These are phyloP conservation scores for Brachionus asplanchnoidis DNA, from an alignment of 1,140 invertebrate species.

Conservation along the genomic window DNA sequence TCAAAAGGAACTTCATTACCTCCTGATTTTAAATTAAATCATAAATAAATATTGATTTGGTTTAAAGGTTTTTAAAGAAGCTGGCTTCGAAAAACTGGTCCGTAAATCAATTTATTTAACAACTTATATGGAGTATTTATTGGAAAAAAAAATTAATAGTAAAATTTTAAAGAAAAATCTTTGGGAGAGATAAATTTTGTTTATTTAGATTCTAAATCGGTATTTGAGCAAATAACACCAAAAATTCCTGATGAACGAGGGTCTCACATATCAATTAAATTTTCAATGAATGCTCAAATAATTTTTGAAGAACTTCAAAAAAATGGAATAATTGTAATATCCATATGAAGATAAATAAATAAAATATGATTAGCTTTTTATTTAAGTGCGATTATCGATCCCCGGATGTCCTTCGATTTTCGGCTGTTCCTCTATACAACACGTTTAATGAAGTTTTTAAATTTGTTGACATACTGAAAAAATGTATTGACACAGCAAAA, in stretches of 20 bases:
- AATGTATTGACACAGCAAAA: constrained; percentile 31
- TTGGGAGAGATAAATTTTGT: background rate
- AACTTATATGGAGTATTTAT: constrained; percentile 60
- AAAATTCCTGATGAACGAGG: constrained; percentile 59
- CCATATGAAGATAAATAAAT: background rate
- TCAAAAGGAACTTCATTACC: too few relatives aligned
- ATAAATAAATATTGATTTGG: too few relatives aligned
- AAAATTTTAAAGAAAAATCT: background rate
- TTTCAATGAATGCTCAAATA: constrained; percentile 52
- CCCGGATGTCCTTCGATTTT: constrained; percentile 60
- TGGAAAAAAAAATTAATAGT: constrained; percentile 45
- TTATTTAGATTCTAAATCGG: constrained; percentile 42
- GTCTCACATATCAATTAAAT: constrained; percentile 61
- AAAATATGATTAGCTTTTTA: constrained; percentile 30
- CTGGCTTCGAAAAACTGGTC: constrained; percentile 56
- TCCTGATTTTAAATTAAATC: too few relatives aligned
- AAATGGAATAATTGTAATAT: constrained; percentile 61
- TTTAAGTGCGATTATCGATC: constrained; percentile 61
- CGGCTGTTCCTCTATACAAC: constrained; percentile 62
- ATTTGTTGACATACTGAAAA: constrained; percentile 50
- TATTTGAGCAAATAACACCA: constrained; percentile 61
- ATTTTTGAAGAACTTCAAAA: constrained; percentile 59
- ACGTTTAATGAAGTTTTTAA: constrained; percentile 60
- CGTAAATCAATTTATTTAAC: constrained; percentile 61
- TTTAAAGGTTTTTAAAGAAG: constrained; percentile 60